Evolutionary conservation across 2,797 vertebrate species (phyloP).

Genomic region (Percopsis omiscomaycus): DNA sequence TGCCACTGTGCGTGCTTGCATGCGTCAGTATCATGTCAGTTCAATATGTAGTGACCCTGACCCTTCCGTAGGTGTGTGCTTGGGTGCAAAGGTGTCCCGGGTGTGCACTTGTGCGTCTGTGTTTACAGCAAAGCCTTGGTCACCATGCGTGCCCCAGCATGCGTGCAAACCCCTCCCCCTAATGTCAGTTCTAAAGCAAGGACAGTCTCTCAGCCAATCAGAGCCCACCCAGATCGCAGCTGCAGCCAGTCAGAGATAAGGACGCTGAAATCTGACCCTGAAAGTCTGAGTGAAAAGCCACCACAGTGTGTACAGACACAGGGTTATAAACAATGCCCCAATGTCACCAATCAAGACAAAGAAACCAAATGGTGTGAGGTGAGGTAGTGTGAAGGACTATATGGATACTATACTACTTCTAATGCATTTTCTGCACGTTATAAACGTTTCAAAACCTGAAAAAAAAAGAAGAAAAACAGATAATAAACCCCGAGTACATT

Average conservation of each 20-base stretch:
- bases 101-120: not conserved
- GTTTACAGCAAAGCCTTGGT: slow-evolving; percentile 48
- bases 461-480: too few relatives aligned
- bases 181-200: slow-evolving; percentile 47
- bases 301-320: too few relatives aligned
- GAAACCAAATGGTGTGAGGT: too few relatives aligned
- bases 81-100: not conserved
- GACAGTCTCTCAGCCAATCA: slow-evolving; percentile 57
- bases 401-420: too few relatives aligned
- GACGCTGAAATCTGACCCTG: slow-evolving; percentile 19
- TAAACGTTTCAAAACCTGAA: too few relatives aligned
- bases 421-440: too few relatives aligned
- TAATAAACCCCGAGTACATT: too few relatives aligned
- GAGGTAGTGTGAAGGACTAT: too few relatives aligned
- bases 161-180: slow-evolving; percentile 22
- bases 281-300: not conserved
- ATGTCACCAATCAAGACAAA: too few relatives aligned
- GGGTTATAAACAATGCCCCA: too few relatives aligned
- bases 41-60: not conserved
- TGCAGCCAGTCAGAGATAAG: slow-evolving; percentile 57
- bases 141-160: slow-evolving; percentile 51
- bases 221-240: slow-evolving; percentile 63
- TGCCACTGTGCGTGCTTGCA: slow-evolving; percentile 10
- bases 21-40: not conserved
- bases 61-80: not conserved